Conservation (phyloP, 2,797 vertebrate species). For the Chlorospingus flavigularis region DNA sequence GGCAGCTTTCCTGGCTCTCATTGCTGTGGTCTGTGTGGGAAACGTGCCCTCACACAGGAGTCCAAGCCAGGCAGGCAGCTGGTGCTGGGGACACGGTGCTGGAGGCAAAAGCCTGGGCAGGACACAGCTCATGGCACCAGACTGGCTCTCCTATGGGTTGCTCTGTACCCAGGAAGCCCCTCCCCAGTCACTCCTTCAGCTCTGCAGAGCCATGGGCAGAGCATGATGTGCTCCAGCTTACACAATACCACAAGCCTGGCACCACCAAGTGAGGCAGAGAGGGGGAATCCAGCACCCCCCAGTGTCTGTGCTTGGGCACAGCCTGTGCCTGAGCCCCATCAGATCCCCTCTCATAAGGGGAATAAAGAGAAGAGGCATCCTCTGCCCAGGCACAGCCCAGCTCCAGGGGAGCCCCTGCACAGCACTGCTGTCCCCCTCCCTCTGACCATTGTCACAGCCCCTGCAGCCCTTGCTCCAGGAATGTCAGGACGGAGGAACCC, state of each 20-base stretch:
- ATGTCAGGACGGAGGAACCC: neutral
- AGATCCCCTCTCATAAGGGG: accelerated
- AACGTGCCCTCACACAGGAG: neutral
- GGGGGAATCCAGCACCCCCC: neutral
- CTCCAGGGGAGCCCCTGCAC: neutral
- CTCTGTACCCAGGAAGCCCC: neutral
- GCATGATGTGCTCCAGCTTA: neutral
- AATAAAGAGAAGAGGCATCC: neutral
- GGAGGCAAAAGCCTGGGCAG: neutral
- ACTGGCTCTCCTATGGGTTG: neutral
- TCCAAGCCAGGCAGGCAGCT: neutral
- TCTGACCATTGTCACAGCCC: accelerated
- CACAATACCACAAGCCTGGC: neutral
- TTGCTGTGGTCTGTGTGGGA: neutral
- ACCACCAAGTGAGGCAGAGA: neutral
- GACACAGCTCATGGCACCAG: neutral
- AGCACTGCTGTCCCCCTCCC: neutral
- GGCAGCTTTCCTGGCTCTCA: neutral
- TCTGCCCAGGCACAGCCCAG: neutral
- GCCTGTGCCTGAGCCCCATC: neutral
- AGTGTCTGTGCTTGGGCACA: no score
- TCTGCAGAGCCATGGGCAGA: accelerated
- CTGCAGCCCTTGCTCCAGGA: neutral
- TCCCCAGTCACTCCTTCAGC: neutral
- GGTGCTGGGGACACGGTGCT: accelerated